Base-by-base conservation (phyloP, 2,888 invertebrate species). In the Colostygia pectinataria region DNA sequence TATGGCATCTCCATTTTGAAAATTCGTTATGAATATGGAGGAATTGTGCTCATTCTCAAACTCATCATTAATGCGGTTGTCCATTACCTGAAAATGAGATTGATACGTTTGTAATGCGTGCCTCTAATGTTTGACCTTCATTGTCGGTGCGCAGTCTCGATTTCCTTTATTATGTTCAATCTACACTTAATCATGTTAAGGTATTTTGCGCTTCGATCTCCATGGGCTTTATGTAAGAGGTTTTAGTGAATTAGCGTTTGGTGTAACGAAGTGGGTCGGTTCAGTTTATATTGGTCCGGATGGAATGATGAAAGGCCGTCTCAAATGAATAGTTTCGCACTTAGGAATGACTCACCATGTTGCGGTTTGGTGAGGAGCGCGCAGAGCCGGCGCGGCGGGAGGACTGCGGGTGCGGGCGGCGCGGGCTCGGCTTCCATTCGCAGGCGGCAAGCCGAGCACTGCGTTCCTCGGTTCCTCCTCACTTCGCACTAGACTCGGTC, bases 1-100 rank as follows among this genome's bases (percentile, higher is more conserved):
- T 37, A 94, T 77, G 50, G 74, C 82, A 64, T 93, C 93, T 55
- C 92, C 92, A 75, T 93, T 90, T 68, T 91, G 90, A 47, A 94
- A 91, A 71, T 94, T 94, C 32, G 90, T 91, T 41, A 93, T 72
- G 59, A 85, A 87, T 59, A 90, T 89, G 53, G 85, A 77, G 34
- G 86, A 84, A 59, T 79, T 81, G 64, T 82, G 80, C 56, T 88
- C 86, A 62, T 83, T 81, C 71, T 86, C 81, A 63, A 80, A 82
- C 51, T 86, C 83, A 67, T 87, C 86, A 60, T 69, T 74, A 52
- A 68, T 74, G 57, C 81, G 79, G 83, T 88, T 89, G 80, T 90
- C 89, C 90, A 90, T 90, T 71, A 88, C 89, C 90, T 90, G 90
- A 80, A 90, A 90, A 71, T 59, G 58, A 66, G 59, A 63, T 63